These are phyloP conservation scores for Enteromius viviparus DNA, from an alignment of 2,797 vertebrate species.

Conservation along the genomic window DNA sequence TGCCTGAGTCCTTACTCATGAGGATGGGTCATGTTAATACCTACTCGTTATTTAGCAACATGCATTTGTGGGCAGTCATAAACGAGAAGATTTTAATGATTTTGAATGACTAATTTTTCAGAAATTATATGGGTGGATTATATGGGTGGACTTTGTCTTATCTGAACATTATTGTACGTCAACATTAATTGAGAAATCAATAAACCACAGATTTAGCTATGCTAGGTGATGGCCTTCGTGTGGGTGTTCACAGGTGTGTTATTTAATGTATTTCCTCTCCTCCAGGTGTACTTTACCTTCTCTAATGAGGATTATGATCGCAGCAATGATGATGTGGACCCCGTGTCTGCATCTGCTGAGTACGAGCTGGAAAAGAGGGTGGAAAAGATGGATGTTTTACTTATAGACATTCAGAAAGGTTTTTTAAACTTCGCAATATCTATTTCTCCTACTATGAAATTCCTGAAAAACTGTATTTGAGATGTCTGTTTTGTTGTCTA, in stretches of 20 bases:
- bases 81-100: not conserved
- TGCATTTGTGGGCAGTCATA: too few species aligned
- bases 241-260: not conserved
- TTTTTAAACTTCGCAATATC: not conserved
- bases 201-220: not conserved
- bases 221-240: not conserved
- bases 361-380: conserved; percentile 92
- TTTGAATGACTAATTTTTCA: not conserved
- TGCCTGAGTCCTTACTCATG: not conserved
- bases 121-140: not conserved
- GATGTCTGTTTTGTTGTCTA: conserved; percentile 57
- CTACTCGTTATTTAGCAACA: too few species aligned
- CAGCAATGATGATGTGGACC: conserved; percentile 89
- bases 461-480: not conserved
- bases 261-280: conserved; percentile 15
- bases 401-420: conserved; percentile 93
- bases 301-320: conserved; percentile 89
- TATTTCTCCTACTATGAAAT: not conserved
- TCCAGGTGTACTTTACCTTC: conserved; percentile 87
- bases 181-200: not conserved
- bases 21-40: not conserved
- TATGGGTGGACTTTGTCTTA: not conserved
- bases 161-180: not conserved
- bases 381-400: conserved; percentile 90
- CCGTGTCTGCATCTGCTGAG: conserved; percentile 89